phyloP scores from a whole-genome alignment of 2,113 vertebrate genomes.

The Scalopus aquaticus region DNA sequence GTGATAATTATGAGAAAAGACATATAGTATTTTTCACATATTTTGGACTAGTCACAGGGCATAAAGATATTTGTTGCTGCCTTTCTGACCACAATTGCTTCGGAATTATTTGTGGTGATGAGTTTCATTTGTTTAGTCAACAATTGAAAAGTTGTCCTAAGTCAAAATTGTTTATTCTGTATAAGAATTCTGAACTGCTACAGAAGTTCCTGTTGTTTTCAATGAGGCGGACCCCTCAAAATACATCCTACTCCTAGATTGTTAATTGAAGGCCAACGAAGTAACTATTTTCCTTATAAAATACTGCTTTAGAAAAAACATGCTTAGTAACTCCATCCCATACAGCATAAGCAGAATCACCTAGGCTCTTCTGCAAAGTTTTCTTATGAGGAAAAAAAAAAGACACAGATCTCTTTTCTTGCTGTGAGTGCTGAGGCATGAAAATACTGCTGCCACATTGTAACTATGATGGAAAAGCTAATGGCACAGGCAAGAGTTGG shows the following conservation, averaged over 20 bases:
- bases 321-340: neutral
- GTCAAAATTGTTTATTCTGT: neutral
- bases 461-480: neutral
- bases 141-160: neutral
- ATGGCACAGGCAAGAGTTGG: neutral
- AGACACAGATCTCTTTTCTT: neutral
- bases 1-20: neutral
- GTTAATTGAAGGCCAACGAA: neutral
- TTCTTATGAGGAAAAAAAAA: neutral
- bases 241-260: neutral
- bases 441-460: neutral
- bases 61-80: neutral
- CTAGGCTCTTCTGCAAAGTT: neutral
- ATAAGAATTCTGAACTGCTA: neutral
- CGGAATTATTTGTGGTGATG: neutral
- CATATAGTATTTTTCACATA: neutral
- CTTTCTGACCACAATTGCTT: neutral
- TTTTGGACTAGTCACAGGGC: neutral
- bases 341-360: neutral
- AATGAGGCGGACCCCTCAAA: neutral
- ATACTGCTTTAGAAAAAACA: neutral
- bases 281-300: neutral
- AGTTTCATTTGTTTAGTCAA: slow-evolving; percentile 44
- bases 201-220: neutral
- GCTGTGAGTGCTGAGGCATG: neutral